Evolutionary conservation across 2,888 invertebrate species (phyloP), one percentile per base, ranked within the genome.

Genomic region (Drosophila picticornis): DNA sequence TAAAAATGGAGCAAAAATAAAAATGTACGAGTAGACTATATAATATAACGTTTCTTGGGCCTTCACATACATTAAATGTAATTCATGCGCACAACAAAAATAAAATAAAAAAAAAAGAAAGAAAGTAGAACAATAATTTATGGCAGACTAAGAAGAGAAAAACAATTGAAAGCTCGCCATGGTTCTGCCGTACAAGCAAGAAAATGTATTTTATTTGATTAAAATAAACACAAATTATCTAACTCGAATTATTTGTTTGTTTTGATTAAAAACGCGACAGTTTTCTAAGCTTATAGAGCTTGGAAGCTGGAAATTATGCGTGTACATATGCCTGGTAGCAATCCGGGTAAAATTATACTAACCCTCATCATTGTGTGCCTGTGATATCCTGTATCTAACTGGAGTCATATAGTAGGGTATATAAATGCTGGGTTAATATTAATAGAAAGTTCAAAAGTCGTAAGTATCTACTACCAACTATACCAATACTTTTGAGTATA

Each of bases 231-330:
- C 67, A 80, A 80, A 76, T 80, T 80, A 80, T 68, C 63, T 46
- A 63, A 63, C 71, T 73, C 77, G 63, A 84, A 88, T 86, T 86
- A 86, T 84, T 83, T 88, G 73, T 75, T 84, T 84, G 84, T 84
- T 81, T 81, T 81, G 80, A 88, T 82, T 87, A 83, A 88, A 78
- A 84, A 78, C 53, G 73, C 60, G 63, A 55, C 69, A 58, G 59
- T 71, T 73, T 62, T 46, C 32, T 11, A 31, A 46, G 7, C n/a
- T 34, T 19, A n/a, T 57, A 43, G n/a, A n/a, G n/a, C n/a, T n/a
- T n/a, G n/a, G n/a, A n/a, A n/a, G 31, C 46, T 40, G 5, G 4
- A 56, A 43, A 56, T 46, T 51, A 38, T n/a, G 22, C n/a, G 56
- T 22, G n/a, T 48, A 27, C 46, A 46, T 69, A 61, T 57, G 53